Conservation (phyloP, 2,797 vertebrate genomes). For the Sebastes nivosus region DNA sequence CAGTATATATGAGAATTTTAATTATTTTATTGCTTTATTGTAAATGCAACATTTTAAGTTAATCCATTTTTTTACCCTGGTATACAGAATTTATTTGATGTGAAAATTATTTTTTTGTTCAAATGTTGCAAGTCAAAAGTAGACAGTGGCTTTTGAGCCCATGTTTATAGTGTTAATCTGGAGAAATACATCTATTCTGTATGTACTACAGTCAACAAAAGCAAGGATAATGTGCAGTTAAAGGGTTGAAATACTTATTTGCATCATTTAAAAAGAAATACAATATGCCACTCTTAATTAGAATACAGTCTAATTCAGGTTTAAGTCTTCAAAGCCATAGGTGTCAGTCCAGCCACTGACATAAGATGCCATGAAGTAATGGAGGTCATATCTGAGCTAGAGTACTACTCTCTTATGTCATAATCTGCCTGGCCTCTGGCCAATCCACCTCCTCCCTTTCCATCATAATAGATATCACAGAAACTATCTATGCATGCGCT, state of each 20-base stretch:
- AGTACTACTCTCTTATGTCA: constrained; percentile 27
- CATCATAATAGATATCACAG: constrained; percentile 39
- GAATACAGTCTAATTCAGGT: background rate
- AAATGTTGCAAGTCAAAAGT: background rate
- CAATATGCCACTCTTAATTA: background rate
- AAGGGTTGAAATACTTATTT: background rate
- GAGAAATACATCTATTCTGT: background rate
- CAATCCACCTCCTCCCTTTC: constrained; percentile 44
- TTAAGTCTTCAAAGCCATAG: background rate
- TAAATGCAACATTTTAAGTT: background rate
- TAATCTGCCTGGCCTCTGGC: constrained; percentile 35
- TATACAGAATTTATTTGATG: background rate
- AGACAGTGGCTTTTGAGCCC: background rate
- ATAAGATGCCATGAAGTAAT: constrained; percentile 29
- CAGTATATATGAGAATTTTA: too few relatives aligned
- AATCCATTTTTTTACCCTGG: background rate
- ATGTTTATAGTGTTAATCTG: background rate
- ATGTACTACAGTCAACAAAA: background rate
- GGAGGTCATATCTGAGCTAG: constrained; percentile 26
- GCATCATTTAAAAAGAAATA: background rate
- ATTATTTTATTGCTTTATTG: too few relatives aligned
- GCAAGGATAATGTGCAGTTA: background rate
- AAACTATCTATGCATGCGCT: constrained; percentile 35
- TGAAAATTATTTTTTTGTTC: background rate
- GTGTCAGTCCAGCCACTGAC: constrained; percentile 26